Evolutionary conservation across 2,797 vertebrate species (phyloP).

Genomic region (Hyperoplus immaculatus): DNA sequence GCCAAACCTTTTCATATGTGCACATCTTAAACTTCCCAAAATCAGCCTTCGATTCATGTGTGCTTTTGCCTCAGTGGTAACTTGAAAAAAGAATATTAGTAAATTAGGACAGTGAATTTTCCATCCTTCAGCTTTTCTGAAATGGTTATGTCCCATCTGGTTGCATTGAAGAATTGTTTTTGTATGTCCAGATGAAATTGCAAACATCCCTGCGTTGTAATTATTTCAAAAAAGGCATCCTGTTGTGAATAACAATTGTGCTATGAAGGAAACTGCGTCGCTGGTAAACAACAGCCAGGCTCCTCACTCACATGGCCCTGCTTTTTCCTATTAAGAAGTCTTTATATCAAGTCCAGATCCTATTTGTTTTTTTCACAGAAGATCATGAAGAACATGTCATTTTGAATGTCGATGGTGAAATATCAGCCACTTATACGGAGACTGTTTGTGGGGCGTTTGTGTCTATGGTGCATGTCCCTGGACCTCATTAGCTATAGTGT

Average conservation of each 20-base stretch:
- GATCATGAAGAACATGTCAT: slow-evolving; percentile 29
- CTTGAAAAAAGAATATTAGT: background rate
- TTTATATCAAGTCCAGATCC: slow-evolving; percentile 58
- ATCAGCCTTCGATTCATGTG: slow-evolving; percentile 37
- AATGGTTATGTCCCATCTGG: slow-evolving; percentile 78
- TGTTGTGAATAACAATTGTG: slow-evolving; percentile 78
- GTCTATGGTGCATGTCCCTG: slow-evolving; percentile 55
- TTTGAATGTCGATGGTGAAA: slow-evolving; percentile 41
- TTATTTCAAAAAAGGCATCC: slow-evolving; percentile 82
- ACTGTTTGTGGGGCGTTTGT: slow-evolving; percentile 32
- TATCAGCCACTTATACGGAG: slow-evolving; percentile 16
- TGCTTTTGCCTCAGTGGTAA: slow-evolving; percentile 34
- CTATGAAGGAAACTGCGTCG: slow-evolving; percentile 62
- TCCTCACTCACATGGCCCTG: slow-evolving; percentile 61
- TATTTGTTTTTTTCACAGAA: slow-evolving; percentile 47
- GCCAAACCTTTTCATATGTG: slow-evolving; percentile 8
- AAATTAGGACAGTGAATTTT: slow-evolving; percentile 60
- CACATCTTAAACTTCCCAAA: slow-evolving; percentile 33
- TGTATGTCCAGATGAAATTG: slow-evolving; percentile 76
- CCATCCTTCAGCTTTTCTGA: slow-evolving; percentile 65
- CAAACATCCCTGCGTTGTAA: slow-evolving; percentile 76
- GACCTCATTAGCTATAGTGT: slow-evolving; percentile 72
- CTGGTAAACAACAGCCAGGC: slow-evolving; percentile 73
- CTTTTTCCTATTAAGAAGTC: slow-evolving; percentile 56
- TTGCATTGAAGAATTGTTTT: slow-evolving; percentile 70